Evolutionary conservation across 1,140 invertebrate species (phyloP).

Genomic region (Choristoneura fumiferana): DNA sequence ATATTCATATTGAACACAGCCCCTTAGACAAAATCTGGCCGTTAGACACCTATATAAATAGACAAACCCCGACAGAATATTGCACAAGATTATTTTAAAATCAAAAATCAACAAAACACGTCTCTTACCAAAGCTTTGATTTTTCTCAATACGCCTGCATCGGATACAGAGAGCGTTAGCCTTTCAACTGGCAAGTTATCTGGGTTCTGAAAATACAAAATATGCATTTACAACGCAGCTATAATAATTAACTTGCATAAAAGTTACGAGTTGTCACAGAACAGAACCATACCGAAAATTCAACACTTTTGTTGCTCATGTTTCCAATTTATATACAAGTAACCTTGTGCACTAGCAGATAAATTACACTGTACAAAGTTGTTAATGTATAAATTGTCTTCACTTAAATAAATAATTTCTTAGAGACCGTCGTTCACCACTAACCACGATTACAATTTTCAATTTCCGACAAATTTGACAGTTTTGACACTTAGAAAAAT

Average conservation of each 20-base stretch:
- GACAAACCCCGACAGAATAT: neutral
- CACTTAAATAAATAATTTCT: neutral
- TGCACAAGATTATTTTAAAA: slow-evolving; percentile 1
- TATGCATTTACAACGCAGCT: neutral
- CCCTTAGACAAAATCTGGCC: no score
- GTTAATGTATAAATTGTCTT: no score
- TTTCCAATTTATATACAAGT: neutral
- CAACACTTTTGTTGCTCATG: slow-evolving; percentile 26
- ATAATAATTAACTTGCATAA: slow-evolving; percentile 17
- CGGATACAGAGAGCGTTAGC: slow-evolving; percentile 50
- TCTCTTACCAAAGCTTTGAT: slow-evolving; percentile 68
- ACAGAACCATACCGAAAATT: slow-evolving; percentile 26
- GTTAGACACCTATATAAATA: no score
- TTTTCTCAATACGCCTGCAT: slow-evolving; percentile 62
- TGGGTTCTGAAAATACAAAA: slow-evolving; percentile 62
- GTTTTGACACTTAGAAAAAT: neutral
- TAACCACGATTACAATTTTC: slow-evolving; percentile 14
- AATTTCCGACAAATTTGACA: neutral
- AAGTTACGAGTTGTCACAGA: slow-evolving; percentile 10
- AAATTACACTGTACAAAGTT: neutral
- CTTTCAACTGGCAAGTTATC: slow-evolving; percentile 63
- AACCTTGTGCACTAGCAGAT: neutral
- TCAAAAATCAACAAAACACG: neutral
- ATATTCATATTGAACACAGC: no score
- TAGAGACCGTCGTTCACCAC: neutral